Percentiles rank a stretch among this genome's conserved stretches.
Evolutionary conservation across 2,888 invertebrate species (phyloP).

Genomic region (Phaedon cochleariae): DNA sequence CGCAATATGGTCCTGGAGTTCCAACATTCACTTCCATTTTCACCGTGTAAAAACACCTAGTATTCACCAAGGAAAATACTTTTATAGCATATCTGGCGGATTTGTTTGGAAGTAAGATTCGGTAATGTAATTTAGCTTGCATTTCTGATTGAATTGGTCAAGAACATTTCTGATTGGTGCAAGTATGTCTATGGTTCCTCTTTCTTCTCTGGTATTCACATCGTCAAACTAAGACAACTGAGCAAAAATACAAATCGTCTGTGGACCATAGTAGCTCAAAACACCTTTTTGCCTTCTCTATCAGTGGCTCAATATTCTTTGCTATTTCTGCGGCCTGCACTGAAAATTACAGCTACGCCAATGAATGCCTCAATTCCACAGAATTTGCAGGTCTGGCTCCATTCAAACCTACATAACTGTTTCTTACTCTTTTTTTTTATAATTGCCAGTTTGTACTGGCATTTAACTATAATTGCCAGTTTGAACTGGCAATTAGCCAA

Average conservation of each 20-base stretch:
- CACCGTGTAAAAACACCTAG: too few species aligned
- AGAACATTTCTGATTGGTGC: conserved; percentile 26
- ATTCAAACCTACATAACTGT: background rate
- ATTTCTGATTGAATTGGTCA: conserved; percentile 21
- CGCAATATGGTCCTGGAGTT: too few species aligned
- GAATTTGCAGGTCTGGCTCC: background rate
- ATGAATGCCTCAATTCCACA: conserved; percentile 8
- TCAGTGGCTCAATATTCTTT: conserved; percentile 25
- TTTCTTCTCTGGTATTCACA: conserved; percentile 13
- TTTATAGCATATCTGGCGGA: too few species aligned
- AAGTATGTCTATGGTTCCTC: conserved; percentile 18
- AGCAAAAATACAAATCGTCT: too few species aligned
- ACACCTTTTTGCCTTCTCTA: conserved; percentile 18
- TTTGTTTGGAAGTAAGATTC: conserved; percentile 14
- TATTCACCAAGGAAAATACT: too few species aligned
- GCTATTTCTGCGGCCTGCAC: conserved; percentile 21
- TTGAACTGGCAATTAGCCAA: too few species aligned
- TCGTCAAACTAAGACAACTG: conserved; percentile 19
- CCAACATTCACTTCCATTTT: too few species aligned
- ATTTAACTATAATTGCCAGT: too few species aligned
- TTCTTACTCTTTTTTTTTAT: conserved; percentile 9
- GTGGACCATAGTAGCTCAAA: background rate
- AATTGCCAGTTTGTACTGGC: too few species aligned
- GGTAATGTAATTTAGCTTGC: conserved; percentile 8
- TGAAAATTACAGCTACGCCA: conserved; percentile 1